Evolutionary conservation across 2,113 vertebrate species (phyloP).

Genomic region (Verasper variegatus): DNA sequence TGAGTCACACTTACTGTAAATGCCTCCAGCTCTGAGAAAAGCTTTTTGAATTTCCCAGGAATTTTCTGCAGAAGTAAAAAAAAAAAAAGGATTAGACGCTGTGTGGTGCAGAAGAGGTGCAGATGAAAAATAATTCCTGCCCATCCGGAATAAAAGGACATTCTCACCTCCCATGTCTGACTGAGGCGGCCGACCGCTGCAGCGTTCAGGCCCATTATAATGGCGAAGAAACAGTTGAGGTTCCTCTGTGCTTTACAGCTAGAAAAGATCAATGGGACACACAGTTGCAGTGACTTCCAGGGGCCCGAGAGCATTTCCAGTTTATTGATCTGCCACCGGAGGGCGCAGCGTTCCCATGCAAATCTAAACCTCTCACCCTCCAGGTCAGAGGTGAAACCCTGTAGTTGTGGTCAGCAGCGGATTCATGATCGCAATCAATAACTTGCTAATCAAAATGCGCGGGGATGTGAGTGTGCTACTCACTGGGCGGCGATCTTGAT

Average conservation of each 20-base stretch:
- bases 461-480: constrained; percentile 70
- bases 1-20: constrained; percentile 85
- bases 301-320: constrained; percentile 2
- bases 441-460: neutral
- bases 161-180: constrained; percentile 96
- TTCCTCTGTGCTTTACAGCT: constrained; percentile 98
- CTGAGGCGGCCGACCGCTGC: constrained; percentile 93
- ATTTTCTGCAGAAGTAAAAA: constrained; percentile 88
- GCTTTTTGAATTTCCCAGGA: constrained; percentile 96
- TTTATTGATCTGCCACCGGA: constrained; percentile 55
- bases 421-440: neutral
- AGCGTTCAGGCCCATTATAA: constrained; percentile 98
- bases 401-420: neutral
- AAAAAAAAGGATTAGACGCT: neutral
- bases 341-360: constrained; percentile 35
- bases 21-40: constrained; percentile 96
- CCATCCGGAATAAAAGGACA: neutral
- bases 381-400: neutral
- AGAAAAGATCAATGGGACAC: constrained; percentile 32
- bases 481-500: constrained; percentile 98
- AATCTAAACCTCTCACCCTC: neutral
- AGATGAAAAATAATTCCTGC: neutral
- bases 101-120: neutral
- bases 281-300: constrained; percentile 4
- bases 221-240: constrained; percentile 97